Conservation (phyloP, 2,113 vertebrate species). For the Hoplias malabaricus region DNA sequence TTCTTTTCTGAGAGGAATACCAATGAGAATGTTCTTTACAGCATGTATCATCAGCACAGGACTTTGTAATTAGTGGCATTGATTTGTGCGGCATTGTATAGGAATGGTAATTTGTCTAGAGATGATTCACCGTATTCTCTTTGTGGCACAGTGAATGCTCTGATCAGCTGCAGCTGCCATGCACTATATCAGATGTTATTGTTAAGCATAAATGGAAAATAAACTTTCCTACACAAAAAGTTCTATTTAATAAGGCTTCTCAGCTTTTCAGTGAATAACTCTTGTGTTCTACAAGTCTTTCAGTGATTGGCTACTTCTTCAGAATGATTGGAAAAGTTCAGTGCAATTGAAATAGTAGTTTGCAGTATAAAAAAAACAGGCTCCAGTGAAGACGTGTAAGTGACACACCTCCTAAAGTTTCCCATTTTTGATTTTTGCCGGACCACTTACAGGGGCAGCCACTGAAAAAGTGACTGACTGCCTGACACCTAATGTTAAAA, state of each 20-base stretch:
- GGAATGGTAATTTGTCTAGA: slow-evolving; percentile 16
- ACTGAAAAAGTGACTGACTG: too few species aligned
- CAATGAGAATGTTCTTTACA: neutral
- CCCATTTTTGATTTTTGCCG: slow-evolving; percentile 11
- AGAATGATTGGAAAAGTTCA: neutral
- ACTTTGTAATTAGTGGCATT: slow-evolving; percentile 24
- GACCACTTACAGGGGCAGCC: too few species aligned
- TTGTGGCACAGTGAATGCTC: slow-evolving; percentile 1
- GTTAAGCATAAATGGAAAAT: neutral
- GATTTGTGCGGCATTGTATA: slow-evolving; percentile 9
- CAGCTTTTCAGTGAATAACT: neutral
- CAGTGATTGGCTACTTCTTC: neutral
- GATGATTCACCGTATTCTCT: slow-evolving; percentile 19
- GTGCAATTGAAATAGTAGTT: neutral
- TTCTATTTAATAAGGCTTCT: neutral
- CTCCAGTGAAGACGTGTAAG: neutral
- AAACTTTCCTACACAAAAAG: neutral
- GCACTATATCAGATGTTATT: neutral
- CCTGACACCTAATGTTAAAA: too few species aligned
- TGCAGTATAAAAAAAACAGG: neutral
- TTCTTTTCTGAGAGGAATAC: slow-evolving; percentile 5
- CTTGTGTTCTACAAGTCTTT: neutral
- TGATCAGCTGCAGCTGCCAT: slow-evolving; percentile 12
- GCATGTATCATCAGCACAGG: neutral
- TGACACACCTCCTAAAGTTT: slow-evolving; percentile 5